These are phyloP conservation scores for Heterodera filipjevi DNA, from an alignment of 2,888 invertebrate genomes.

Conservation along the genomic window DNA sequence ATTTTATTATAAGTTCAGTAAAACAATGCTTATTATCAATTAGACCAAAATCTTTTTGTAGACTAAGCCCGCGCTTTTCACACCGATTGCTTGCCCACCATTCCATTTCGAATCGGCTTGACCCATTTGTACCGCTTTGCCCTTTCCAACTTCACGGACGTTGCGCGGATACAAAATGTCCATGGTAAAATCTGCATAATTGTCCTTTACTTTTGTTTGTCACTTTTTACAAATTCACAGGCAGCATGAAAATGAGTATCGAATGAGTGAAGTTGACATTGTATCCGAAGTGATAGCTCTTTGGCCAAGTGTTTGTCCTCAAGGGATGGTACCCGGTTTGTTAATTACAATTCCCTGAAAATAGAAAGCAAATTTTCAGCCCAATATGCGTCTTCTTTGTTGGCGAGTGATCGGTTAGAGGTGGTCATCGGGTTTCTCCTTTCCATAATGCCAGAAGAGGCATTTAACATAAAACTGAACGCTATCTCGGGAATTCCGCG, in stretches of 20 bases:
- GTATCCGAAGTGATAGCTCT: background rate
- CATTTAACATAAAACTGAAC: background rate
- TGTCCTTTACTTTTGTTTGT: no score
- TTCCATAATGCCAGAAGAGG: conserved; percentile 14
- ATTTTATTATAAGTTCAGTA: no score
- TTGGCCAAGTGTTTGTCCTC: background rate
- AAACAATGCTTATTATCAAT: no score
- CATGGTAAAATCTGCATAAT: no score
- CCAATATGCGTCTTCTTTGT: background rate
- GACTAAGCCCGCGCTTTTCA: background rate
- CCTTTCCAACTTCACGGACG: conserved; percentile 10
- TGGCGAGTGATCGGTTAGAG: background rate
- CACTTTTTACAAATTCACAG: background rate
- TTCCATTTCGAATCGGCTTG: background rate
- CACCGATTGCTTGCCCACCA: background rate
- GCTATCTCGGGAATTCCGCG: background rate
- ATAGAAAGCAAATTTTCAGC: background rate
- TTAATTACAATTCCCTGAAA: background rate
- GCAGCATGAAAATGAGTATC: conserved; percentile 15
- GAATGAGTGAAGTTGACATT: conserved; percentile 6
- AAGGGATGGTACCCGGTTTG: background rate
- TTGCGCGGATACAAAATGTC: conserved; percentile 8
- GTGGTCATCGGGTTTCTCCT: conserved; percentile 6
- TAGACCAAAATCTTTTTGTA: background rate
- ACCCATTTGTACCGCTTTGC: conserved; percentile 7